These are phyloP conservation scores for Heteromyza rotundicornis DNA, from an alignment of 2,888 invertebrate species.

Conservation along the genomic window DNA sequence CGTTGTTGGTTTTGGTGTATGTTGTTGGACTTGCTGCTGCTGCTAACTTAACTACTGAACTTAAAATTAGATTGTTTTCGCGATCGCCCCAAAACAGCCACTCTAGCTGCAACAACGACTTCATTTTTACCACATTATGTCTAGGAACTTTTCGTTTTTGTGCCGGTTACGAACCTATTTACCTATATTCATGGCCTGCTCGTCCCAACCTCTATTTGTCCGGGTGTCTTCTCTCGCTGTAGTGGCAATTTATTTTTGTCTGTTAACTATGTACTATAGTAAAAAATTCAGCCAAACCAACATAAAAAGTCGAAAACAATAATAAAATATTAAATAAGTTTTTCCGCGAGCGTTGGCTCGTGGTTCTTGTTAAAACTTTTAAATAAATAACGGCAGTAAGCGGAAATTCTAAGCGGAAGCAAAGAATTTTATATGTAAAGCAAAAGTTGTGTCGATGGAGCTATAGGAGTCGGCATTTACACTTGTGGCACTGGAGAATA, in stretches of 20 bases:
- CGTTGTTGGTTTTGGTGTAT: not conserved
- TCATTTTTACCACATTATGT: not conserved
- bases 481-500: too few species aligned
- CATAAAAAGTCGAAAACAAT: not conserved
- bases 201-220: too few species aligned
- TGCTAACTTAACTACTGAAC: slow-evolving; percentile 28
- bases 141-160: not conserved
- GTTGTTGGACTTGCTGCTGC: not conserved
- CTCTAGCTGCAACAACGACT: not conserved
- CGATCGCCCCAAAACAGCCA: slow-evolving; percentile 10
- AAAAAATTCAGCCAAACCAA: not conserved
- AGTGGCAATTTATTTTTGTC: not conserved
- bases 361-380: not conserved
- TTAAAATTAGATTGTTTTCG: slow-evolving; percentile 49
- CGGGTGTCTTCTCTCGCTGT: not conserved
- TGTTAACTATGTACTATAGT: not conserved
- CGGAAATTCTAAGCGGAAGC: slow-evolving; percentile 4
- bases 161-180: not conserved
- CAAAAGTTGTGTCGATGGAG: not conserved
- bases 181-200: not conserved
- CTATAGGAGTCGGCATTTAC: too few species aligned
- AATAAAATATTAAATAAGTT: slow-evolving; percentile 4
- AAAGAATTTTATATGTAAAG: not conserved
- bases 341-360: not conserved
- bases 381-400: slow-evolving; percentile 3